These are phyloP conservation scores for Muscicapa adusta DNA, from an alignment of 2,113 vertebrate genomes.

Conservation along the genomic window DNA sequence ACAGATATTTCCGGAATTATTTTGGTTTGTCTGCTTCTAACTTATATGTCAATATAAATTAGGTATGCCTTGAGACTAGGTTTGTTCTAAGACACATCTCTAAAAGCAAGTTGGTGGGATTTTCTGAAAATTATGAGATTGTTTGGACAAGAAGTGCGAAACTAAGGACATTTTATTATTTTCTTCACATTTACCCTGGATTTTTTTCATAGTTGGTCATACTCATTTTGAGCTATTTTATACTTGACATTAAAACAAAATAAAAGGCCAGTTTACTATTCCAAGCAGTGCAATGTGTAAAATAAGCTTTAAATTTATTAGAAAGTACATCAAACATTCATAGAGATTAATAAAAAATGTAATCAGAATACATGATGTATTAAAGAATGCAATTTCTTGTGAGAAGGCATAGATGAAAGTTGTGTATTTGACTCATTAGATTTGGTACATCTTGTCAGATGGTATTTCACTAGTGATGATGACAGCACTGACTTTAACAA, in stretches of 20 bases:
- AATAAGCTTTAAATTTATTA: neutral
- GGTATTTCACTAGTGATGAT: neutral
- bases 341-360: neutral
- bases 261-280: neutral
- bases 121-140: neutral
- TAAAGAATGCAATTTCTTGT: neutral
- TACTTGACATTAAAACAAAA: neutral
- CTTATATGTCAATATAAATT: neutral
- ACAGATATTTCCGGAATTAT: neutral
- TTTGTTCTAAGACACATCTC: neutral
- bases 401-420: neutral
- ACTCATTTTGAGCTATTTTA: neutral
- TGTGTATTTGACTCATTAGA: neutral
- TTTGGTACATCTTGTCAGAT: neutral
- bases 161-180: neutral
- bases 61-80: neutral
- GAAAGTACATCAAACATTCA: neutral
- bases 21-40: neutral
- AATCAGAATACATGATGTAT: neutral
- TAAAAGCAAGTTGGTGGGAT: neutral
- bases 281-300: neutral
- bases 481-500: neutral
- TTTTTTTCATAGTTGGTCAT: neutral
- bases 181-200: neutral
- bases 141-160: neutral